A percentile compares a stretch with the other conserved stretches of the same genome.
phyloP scores from a whole-genome alignment of 2,113 vertebrate genomes.

The Orcinus orca region DNA sequence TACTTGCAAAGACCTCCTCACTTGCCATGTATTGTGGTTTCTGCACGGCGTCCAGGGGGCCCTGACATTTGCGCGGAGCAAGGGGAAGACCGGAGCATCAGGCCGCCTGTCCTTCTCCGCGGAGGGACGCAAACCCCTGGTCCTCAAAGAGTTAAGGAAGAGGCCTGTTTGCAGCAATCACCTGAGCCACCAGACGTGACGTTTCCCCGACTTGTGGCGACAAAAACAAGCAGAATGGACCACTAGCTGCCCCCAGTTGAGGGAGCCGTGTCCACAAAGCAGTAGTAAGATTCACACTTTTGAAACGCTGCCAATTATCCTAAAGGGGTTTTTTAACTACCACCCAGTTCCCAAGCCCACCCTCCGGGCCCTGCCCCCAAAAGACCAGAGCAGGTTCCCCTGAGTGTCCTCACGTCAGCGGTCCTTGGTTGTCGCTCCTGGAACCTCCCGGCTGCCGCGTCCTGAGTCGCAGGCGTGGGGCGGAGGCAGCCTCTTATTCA shows the following conservation, averaged over 20 bases:
- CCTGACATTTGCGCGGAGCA: no score
- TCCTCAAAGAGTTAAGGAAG: neutral
- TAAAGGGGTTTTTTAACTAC: neutral
- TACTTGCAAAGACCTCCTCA: neutral
- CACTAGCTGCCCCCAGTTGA: neutral
- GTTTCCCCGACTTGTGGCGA: neutral
- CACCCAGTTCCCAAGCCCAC: neutral
- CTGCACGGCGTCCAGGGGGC: no score
- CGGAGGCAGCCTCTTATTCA: slow-evolving; percentile 28
- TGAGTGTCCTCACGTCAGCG: neutral
- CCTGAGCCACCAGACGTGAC: neutral
- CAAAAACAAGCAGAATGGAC: neutral
- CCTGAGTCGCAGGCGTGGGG: neutral
- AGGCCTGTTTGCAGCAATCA: neutral
- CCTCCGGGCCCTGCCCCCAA: neutral
- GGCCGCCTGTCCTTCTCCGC: neutral
- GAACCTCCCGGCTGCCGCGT: neutral
- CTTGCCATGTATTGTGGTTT: neutral
- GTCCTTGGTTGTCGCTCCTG: neutral
- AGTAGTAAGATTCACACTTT: neutral
- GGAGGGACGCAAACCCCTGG: neutral
- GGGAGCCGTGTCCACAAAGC: neutral
- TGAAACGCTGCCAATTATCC: neutral
- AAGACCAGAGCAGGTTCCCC: neutral
- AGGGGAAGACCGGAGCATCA: neutral